Base-by-base conservation (phyloP, 1,140 invertebrate genomes). In the Atta texana region DNA sequence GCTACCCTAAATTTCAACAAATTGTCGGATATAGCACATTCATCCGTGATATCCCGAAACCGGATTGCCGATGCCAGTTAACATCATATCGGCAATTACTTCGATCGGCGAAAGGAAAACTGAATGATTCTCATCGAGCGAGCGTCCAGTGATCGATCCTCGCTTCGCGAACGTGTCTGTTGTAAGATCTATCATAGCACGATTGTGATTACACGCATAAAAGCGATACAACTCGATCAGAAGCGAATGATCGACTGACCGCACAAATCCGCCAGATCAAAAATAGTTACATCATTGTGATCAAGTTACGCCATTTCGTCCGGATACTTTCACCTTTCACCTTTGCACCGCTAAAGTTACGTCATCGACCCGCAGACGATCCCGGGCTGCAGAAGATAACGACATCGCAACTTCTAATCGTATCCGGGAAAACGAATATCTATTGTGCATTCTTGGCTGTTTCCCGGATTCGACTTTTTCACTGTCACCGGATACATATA, bases 1-100 rank as follows among this genome's bases (percentile, higher is more conserved):
- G 64, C 84, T 90, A 91, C 76, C 77, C 87, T 69, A 89, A 88
- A 90, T 92, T 92, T 90, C 59, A 76, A 71, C 66, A 86, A 90
- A 90, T 82, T 87, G 57, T 44, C 63, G 18, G 59, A 78, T 55
- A 49, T 55, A 84, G 21, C 4, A 12, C 12, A 24, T 14, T 59
- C n/a, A 49, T 74, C 24, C 12, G 55, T 24, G 55, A 34, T 21
- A 16, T 12, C 28, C 12, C 16, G n/a, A 55, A 49, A 10, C 18
- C 78, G 53, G 24, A 82, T 61, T 82, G 68, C 34, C 24, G 16
- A 64, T 72, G 78, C 78, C 64, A 81, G 18, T 57, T 34, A 61
- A 7, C 16, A 53, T 71, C 34, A 8, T 34, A 55, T 64, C 68
- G 12, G 55, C 49, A 57, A 74, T 59, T 39, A 51, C 18, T 61